These are phyloP conservation scores for Triplophysa tibetana DNA, from an alignment of 2,113 vertebrate species.

Conservation along the genomic window DNA sequence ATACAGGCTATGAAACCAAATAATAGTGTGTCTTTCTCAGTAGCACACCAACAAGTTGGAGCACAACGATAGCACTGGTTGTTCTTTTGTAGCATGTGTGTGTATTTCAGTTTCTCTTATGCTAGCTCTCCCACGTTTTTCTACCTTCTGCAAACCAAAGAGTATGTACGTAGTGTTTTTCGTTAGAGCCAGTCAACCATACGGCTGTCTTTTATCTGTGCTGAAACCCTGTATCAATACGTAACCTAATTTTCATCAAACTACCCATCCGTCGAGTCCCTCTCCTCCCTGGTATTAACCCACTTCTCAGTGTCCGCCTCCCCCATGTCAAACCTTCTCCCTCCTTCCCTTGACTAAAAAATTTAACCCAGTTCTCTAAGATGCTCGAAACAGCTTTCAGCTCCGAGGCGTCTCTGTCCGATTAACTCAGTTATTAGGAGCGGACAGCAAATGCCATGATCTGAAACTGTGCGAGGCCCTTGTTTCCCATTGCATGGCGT, in stretches of 20 bases:
- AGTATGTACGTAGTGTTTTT: slow-evolving; percentile 53
- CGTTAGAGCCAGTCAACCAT: slow-evolving; percentile 39
- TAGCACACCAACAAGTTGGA: slow-evolving; percentile 29
- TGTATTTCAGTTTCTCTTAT: slow-evolving; percentile 48
- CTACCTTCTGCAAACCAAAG: slow-evolving; percentile 50
- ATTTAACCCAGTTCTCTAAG: slow-evolving; percentile 43
- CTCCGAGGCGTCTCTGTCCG: slow-evolving; percentile 40
- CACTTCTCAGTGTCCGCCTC: slow-evolving; percentile 43
- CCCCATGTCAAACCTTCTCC: slow-evolving; percentile 21
- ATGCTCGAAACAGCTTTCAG: slow-evolving; percentile 38
- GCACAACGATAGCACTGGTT: slow-evolving; percentile 1
- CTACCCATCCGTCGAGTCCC: slow-evolving; percentile 42
- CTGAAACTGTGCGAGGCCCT: slow-evolving; percentile 41
- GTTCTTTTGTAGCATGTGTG: slow-evolving; percentile 33
- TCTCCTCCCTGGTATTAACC: slow-evolving; percentile 49
- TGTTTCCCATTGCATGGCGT: slow-evolving; percentile 41
- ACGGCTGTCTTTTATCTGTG: slow-evolving; percentile 48
- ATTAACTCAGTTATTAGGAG: slow-evolving; percentile 44
- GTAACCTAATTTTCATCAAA: slow-evolving; percentile 52
- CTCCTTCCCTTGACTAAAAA: slow-evolving; percentile 35
- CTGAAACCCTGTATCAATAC: slow-evolving; percentile 36
- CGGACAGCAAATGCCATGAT: slow-evolving; percentile 35
- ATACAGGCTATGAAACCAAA: slow-evolving; percentile 35
- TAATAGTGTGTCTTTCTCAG: slow-evolving; percentile 39
- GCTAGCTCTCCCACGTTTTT: slow-evolving; percentile 53